Evolutionary conservation across 2,113 vertebrate genomes (phyloP).

Genomic region (Rhinopithecus roxellana): DNA sequence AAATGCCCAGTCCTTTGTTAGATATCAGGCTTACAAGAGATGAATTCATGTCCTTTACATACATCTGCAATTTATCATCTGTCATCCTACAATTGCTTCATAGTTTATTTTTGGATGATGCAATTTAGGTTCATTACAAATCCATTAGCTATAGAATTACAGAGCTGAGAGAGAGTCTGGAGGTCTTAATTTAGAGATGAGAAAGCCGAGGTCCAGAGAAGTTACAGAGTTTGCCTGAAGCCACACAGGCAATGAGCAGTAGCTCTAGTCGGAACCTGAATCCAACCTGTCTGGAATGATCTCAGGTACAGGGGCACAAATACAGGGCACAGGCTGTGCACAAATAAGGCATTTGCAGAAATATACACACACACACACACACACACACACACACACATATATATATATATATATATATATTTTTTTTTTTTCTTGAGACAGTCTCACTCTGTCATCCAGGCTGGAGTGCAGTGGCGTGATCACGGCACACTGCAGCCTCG

Average conservation of each 20-base stretch:
- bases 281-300: neutral
- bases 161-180: neutral
- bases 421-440: too few species aligned
- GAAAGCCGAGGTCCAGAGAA: neutral
- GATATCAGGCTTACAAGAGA: neutral
- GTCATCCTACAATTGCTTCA: neutral
- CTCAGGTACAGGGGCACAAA: too few species aligned
- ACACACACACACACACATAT: too few species aligned
- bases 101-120: neutral
- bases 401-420: rapidly evolving
- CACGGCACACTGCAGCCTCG: too few species aligned
- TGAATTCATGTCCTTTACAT: too few species aligned
- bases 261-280: neutral
- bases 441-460: too few species aligned
- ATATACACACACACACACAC: too few species aligned
- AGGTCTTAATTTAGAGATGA: neutral
- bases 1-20: neutral
- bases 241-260: neutral
- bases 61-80: neutral
- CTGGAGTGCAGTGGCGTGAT: too few species aligned
- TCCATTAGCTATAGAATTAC: neutral
- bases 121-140: neutral
- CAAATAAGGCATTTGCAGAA: neutral
- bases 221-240: neutral
- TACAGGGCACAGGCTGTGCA: neutral